These are phyloP conservation scores for Strix uralensis DNA, from an alignment of 2,113 vertebrate species.

Conservation along the genomic window DNA sequence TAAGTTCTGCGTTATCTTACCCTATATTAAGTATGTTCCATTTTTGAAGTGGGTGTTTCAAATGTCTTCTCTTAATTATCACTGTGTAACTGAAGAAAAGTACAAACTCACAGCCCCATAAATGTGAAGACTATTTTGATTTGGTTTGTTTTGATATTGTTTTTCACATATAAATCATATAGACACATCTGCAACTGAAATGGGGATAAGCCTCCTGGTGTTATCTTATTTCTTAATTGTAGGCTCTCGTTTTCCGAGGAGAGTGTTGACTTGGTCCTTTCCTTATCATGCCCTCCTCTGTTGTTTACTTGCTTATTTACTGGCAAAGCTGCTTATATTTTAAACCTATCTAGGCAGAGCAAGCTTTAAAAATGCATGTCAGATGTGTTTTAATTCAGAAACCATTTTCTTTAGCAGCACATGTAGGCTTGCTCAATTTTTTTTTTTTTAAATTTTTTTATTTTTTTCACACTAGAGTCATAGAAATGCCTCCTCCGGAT, in stretches of 20 bases:
- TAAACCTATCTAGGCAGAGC: constrained; percentile 12
- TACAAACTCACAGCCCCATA: constrained; percentile 37
- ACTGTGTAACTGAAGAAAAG: constrained; percentile 61
- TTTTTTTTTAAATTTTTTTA: background rate
- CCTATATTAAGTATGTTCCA: constrained; percentile 63
- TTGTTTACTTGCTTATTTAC: constrained; percentile 49
- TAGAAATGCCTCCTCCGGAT: constrained; percentile 11
- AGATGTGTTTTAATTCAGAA: constrained; percentile 37
- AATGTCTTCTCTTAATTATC: constrained; percentile 74
- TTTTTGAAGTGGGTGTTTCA: constrained; percentile 74
- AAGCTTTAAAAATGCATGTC: constrained; percentile 13
- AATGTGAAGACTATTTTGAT: constrained; percentile 54
- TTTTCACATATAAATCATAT: constrained; percentile 66
- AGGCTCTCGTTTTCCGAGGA: background rate
- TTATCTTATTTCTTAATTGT: constrained; percentile 67
- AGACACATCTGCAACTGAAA: constrained; percentile 46
- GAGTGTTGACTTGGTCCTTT: constrained; percentile 50
- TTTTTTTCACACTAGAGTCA: background rate
- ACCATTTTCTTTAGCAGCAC: constrained; percentile 5
- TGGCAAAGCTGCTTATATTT: constrained; percentile 49
- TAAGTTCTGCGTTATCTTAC: constrained; percentile 67
- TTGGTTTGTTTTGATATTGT: constrained; percentile 68
- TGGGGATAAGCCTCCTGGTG: constrained; percentile 6
- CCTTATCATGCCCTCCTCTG: constrained; percentile 19
- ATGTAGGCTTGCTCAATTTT: background rate